A percentile compares a stretch with the other conserved stretches of the same genome.
Evolutionary conservation across 2,888 invertebrate species (phyloP).

Genomic region (Drosophila helvetica): DNA sequence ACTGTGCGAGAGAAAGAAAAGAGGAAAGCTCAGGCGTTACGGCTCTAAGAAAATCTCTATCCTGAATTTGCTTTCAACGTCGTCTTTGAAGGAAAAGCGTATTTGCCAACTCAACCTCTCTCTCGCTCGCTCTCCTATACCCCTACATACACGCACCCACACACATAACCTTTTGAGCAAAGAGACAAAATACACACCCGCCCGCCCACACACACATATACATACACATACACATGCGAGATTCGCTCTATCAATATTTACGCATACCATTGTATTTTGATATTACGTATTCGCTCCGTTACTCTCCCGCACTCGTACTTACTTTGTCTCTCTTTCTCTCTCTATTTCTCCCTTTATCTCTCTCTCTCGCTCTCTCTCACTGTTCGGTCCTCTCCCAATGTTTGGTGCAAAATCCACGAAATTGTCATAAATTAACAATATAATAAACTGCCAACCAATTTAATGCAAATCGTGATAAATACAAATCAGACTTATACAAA

Average conservation of each 20-base stretch:
- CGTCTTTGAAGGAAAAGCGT: conserved; percentile 68
- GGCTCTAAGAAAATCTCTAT: conserved; percentile 76
- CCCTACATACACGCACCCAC: conserved; percentile 23
- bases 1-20: conserved; percentile 35
- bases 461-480: conserved; percentile 9
- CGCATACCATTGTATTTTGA: conserved; percentile 73
- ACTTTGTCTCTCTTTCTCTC: not conserved
- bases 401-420: conserved; percentile 45
- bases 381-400: conserved; percentile 20
- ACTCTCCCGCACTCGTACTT: conserved; percentile 26
- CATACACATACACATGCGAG: conserved; percentile 26
- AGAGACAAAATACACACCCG: conserved; percentile 28
- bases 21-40: conserved; percentile 59
- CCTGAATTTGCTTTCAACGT: conserved; percentile 74
- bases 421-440: conserved; percentile 32
- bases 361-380: conserved; percentile 15
- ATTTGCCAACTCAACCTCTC: conserved; percentile 57
- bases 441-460: conserved; percentile 13
- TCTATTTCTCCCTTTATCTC: conserved; percentile 3
- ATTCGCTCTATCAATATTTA: conserved; percentile 76
- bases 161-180: conserved; percentile 29
- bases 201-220: conserved; percentile 13
- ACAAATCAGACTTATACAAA: conserved; percentile 31
- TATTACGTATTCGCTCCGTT: conserved; percentile 70
- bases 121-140: conserved; percentile 17